phyloP scores from a whole-genome alignment of 2,888 invertebrate species.

The Scelioninae gen. 1 region DNA sequence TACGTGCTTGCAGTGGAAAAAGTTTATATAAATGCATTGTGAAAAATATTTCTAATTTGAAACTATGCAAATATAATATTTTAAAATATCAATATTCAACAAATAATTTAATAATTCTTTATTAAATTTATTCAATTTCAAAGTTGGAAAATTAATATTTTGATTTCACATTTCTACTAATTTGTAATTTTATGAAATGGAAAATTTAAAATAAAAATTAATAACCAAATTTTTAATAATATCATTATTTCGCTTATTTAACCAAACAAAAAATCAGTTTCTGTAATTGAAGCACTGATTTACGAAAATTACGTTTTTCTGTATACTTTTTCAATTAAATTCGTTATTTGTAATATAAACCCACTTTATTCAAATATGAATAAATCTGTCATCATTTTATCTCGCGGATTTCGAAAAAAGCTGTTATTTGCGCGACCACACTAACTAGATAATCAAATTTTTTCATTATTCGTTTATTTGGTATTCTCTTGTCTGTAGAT shows the following conservation, averaged over 20 bases:
- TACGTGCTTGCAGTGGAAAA: conserved; percentile 16
- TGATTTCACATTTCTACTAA: no score
- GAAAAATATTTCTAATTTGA: not conserved
- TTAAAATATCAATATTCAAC: no score
- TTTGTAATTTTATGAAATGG: no score
- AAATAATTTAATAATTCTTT: no score
- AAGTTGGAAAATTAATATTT: no score
- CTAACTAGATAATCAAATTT: conserved; percentile 48
- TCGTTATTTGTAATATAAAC: conserved; percentile 24
- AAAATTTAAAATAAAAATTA: no score
- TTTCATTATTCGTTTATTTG: conserved; percentile 40
- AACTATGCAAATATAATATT: not conserved
- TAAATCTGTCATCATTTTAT: conserved; percentile 34
- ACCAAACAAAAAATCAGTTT: no score
- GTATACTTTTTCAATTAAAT: conserved; percentile 30
- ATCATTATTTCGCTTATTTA: no score
- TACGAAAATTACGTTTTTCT: no score
- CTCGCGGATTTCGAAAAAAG: conserved; percentile 13
- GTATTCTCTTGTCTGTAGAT: conserved; percentile 40
- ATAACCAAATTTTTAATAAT: no score
- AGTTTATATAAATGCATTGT: conserved; percentile 3
- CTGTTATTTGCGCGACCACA: conserved; percentile 20
- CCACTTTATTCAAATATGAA: conserved; percentile 23
- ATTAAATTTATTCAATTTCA: no score
- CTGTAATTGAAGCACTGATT: no score